phyloP scores from a whole-genome alignment of 92 coral and sea anemone species.

The Anthopleura xanthogrammica region DNA sequence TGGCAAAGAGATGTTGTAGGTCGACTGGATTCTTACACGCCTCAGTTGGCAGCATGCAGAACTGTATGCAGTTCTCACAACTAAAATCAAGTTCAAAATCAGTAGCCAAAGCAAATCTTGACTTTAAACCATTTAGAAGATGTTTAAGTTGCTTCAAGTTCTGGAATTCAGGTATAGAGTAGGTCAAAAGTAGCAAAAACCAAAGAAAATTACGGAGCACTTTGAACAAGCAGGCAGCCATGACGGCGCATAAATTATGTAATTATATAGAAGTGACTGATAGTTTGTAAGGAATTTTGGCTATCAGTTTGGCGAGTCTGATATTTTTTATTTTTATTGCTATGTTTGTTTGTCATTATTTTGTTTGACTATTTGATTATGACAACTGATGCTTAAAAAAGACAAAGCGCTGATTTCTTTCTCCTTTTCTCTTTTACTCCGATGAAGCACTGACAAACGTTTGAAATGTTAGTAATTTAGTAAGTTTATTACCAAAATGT shows the following conservation, averaged over 20 bases:
- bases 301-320: too few relatives aligned
- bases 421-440: too few relatives aligned
- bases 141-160: background rate
- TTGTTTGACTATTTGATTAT: too few relatives aligned
- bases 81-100: background rate
- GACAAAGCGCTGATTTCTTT: too few relatives aligned
- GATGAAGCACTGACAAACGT: too few relatives aligned
- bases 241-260: background rate
- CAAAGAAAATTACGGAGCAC: slow-evolving; percentile 1
- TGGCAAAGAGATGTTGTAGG: slow-evolving; percentile 6
- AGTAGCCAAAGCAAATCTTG: background rate
- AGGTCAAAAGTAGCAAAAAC: background rate
- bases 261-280: too few relatives aligned
- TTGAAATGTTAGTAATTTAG: too few relatives aligned
- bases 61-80: background rate
- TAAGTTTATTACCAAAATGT: too few relatives aligned
- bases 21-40: background rate
- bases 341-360: too few relatives aligned
- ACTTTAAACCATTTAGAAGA: background rate
- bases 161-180: background rate
- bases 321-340: too few relatives aligned
- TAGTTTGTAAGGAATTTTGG: too few relatives aligned
- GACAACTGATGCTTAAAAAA: too few relatives aligned
- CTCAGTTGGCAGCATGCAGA: background rate
- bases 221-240: background rate